Percentiles rank a stretch among this genome's conserved stretches.
phyloP scores from a whole-genome alignment of 37 sponge, comb jelly and placozoan species.

The Corticium candelabrum region DNA sequence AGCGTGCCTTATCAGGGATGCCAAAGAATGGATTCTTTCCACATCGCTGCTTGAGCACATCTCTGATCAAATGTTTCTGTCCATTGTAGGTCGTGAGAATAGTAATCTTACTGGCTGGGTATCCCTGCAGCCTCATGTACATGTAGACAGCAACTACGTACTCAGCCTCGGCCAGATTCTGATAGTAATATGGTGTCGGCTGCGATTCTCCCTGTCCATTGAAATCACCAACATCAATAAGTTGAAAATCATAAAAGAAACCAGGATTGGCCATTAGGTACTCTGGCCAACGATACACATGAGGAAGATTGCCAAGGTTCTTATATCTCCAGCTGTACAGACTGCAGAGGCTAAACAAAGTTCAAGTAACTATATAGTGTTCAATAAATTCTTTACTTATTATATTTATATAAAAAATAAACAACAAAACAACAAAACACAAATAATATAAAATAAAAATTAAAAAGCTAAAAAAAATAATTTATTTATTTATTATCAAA shows the following conservation, averaged over 20 bases:
- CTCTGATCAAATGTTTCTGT: constrained; percentile 97
- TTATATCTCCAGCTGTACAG: constrained; percentile 87
- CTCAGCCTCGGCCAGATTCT: constrained; percentile 98
- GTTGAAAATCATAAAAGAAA: constrained; percentile 81
- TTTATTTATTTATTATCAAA: no score
- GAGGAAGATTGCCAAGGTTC: constrained; percentile 81
- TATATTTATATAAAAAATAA: no score
- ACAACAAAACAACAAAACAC: no score
- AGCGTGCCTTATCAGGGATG: constrained; percentile 32
- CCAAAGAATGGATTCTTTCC: constrained; percentile 93
- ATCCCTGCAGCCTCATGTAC: constrained; percentile 98
- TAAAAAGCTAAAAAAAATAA: no score
- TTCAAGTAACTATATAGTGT: neutral
- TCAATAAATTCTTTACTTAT: neutral
- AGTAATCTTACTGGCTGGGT: constrained; percentile 88
- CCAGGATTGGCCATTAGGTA: constrained; percentile 80
- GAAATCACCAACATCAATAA: constrained; percentile 91
- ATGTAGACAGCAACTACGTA: constrained; percentile 91
- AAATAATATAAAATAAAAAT: no score
- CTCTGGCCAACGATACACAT: constrained; percentile 59
- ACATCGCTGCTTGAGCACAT: constrained; percentile 87
- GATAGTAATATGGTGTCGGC: constrained; percentile 91
- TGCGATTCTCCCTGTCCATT: constrained; percentile 89
- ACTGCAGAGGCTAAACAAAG: constrained; percentile 34
- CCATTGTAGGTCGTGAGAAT: constrained; percentile 99